Base-by-base conservation (phyloP, 2,888 invertebrate species). In the Coleophora deauratella region DNA sequence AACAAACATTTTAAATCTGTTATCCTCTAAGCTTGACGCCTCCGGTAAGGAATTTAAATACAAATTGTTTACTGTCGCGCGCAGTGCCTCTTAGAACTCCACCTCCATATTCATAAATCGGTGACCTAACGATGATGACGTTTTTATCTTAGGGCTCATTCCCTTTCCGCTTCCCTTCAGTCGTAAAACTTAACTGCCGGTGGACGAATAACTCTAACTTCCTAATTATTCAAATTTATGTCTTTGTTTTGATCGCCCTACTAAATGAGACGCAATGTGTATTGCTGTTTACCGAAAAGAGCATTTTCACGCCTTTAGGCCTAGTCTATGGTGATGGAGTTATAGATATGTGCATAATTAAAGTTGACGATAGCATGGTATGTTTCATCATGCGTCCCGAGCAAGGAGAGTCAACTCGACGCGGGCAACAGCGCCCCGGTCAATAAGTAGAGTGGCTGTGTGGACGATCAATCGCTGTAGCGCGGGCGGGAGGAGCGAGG, bases 361-460 rank as follows among this genome's bases (percentile, higher is more conserved):
- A 3, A 21, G 21, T 3, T 32, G 32, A n/a, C 32, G n/a, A 11
- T 32, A 32, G 32, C 32, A 11, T 4, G 10, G 32, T 21, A 21
- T 21, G 21, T 21, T 21, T 21, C 21, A 21, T 21, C 21, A 21
- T 6, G 6, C 21, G 21, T 21, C 3, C 6, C 21, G 21, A 21
- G 6, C 21, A 21, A 21, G 21, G 21, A 21, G 21, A 21, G 21
- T 66, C 54, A 74, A 66, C 69, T 68, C 71, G 72, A 78, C 77
- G 76, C 81, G 81, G 69, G 78, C 68, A 75, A 68, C 67, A 70
- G 74, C 70, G 69, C 70, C 67, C 78, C 79, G 84, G 79, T 84
- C 84, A 82, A 84, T 85, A 85, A 78, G 82, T 80, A 75, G 82
- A 82, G 82, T 84, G 84, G 81, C 73, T 70, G 74, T 72, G 72